Percentiles rank a stretch among this genome's conserved stretches.
Conservation (phyloP, 1,140 invertebrate genomes). For the Macrocentrus cingulum region DNA sequence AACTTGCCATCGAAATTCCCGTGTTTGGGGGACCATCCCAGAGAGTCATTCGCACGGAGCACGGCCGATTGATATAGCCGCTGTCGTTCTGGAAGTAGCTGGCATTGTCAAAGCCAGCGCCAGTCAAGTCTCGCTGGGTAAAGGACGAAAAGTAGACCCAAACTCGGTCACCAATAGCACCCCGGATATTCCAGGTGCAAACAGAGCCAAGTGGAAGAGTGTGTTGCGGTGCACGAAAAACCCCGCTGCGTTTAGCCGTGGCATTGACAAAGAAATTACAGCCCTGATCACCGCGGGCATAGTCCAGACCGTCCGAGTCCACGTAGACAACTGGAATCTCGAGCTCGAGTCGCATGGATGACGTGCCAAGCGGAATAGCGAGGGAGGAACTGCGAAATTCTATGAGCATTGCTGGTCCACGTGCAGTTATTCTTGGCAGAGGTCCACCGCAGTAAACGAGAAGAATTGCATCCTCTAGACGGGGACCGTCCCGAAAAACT, state of each 20-base stretch:
- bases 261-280: slow-evolving; percentile 59
- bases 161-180: slow-evolving; percentile 73
- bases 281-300: slow-evolving; percentile 61
- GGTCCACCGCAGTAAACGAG: slow-evolving; percentile 85
- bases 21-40: slow-evolving; percentile 52
- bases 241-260: slow-evolving; percentile 61
- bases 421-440: slow-evolving; percentile 68
- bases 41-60: slow-evolving; percentile 47
- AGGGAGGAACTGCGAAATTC: slow-evolving; percentile 79
- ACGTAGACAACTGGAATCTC: slow-evolving; percentile 85
- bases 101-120: slow-evolving; percentile 43
- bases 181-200: slow-evolving; percentile 82
- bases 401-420: slow-evolving; percentile 80
- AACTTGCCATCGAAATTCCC: slow-evolving; percentile 61
- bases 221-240: slow-evolving; percentile 76
- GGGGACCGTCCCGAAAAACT: slow-evolving; percentile 83
- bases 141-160: slow-evolving; percentile 88
- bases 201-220: slow-evolving; percentile 82
- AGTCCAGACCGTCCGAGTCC: slow-evolving; percentile 77
- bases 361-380: slow-evolving; percentile 70
- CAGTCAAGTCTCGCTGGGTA: slow-evolving; percentile 69
- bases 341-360: slow-evolving; percentile 74
- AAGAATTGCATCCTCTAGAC: slow-evolving; percentile 76
- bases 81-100: slow-evolving; percentile 46
- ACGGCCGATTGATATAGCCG: slow-evolving; percentile 34